Conservation (phyloP, 2,113 vertebrate species). For the Xiphophorus hellerii region DNA sequence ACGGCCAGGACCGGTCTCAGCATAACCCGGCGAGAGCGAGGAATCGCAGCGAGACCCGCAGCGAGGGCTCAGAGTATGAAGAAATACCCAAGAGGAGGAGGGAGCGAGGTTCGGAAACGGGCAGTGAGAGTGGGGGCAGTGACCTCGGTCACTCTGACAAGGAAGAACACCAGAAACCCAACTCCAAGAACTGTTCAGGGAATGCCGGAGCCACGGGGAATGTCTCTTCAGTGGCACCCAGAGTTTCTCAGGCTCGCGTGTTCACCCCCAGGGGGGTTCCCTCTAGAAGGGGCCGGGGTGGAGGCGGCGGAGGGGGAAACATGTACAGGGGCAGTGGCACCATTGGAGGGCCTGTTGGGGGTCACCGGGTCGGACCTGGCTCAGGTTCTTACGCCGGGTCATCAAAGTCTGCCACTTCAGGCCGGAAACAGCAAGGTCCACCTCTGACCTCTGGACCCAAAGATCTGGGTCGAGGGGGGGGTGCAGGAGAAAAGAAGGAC, state of each 20-base stretch:
- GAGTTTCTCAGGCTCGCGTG: conserved; percentile 83
- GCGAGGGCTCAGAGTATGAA: conserved; percentile 92
- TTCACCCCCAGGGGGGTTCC: conserved; percentile 92
- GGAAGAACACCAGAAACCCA: conserved; percentile 79
- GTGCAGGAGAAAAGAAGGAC: conserved; percentile 76
- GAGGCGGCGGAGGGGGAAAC: conserved; percentile 75
- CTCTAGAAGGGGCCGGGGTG: conserved; percentile 88
- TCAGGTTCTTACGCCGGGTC: conserved; percentile 71
- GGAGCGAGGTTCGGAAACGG: conserved; percentile 90
- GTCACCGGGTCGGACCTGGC: conserved; percentile 71
- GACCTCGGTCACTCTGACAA: conserved; percentile 88
- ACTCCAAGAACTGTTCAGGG: conserved; percentile 71
- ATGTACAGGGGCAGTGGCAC: conserved; percentile 70
- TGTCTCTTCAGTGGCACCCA: conserved; percentile 65
- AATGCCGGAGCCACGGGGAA: conserved; percentile 44
- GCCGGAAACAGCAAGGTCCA: conserved; percentile 75
- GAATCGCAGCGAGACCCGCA: conserved; percentile 90
- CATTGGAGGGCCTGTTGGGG: conserved; percentile 66
- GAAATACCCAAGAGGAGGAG: conserved; percentile 91
- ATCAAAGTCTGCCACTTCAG: conserved; percentile 65
- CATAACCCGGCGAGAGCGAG: conserved; percentile 83
- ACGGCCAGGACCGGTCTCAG: conserved; percentile 66
- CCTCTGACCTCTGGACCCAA: conserved; percentile 65
- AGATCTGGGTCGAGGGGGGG: conserved; percentile 67
- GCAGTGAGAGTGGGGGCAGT: conserved; percentile 87